Percentiles rank a stretch among this genome's conserved stretches.
These are phyloP conservation scores for Channa maculata DNA, from an alignment of 2,113 vertebrate genomes.

Conservation along the genomic window DNA sequence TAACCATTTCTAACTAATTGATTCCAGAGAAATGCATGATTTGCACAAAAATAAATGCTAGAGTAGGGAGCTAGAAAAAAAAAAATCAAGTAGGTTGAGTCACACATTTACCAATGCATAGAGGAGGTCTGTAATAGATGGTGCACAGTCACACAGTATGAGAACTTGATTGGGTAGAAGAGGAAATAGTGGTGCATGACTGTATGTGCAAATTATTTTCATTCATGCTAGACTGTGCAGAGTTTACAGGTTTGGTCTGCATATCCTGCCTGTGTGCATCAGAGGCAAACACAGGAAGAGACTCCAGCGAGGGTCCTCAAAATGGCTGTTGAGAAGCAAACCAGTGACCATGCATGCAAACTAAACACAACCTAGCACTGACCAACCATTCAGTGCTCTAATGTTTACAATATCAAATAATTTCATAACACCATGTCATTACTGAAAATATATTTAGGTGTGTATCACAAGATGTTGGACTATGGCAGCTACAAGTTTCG, in stretches of 20 bases:
- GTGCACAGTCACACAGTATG: slow-evolving; percentile 2
- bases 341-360: slow-evolving; percentile 24
- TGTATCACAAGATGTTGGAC: slow-evolving; percentile 44
- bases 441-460: slow-evolving; percentile 33
- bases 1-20: not conserved
- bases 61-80: not conserved
- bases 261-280: slow-evolving; percentile 38
- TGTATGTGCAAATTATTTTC: slow-evolving; percentile 28
- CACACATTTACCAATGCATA: slow-evolving; percentile 17
- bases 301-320: slow-evolving; percentile 7
- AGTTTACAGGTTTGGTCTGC: slow-evolving; percentile 13
- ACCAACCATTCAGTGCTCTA: not conserved
- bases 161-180: not conserved
- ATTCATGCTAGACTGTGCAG: slow-evolving; percentile 16
- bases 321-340: slow-evolving; percentile 26
- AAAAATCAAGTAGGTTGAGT: not conserved
- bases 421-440: slow-evolving; percentile 8
- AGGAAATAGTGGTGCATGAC: slow-evolving; percentile 4
- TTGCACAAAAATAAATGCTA: not conserved
- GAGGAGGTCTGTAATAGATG: slow-evolving; percentile 11
- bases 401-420: slow-evolving; percentile 18
- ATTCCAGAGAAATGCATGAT: not conserved
- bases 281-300: not conserved
- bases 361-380: slow-evolving; percentile 7
- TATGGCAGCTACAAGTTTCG: slow-evolving; percentile 59